Conservation (phyloP, 1,140 invertebrate species). For the Tetranychus cinnabarinus region DNA sequence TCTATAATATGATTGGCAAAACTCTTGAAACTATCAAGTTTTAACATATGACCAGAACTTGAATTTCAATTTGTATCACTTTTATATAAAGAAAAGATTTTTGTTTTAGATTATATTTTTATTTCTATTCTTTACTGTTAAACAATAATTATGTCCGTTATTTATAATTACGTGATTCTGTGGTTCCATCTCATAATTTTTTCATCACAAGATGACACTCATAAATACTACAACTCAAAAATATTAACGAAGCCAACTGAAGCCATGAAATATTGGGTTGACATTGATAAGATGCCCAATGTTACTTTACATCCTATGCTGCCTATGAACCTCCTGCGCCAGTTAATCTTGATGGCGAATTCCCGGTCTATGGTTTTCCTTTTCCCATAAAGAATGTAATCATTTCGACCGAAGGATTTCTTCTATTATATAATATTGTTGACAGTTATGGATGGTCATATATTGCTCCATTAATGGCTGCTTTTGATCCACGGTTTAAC, state of each 20-base stretch:
- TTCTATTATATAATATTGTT: constrained; percentile 69
- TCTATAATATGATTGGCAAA: no score
- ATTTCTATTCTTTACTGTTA: no score
- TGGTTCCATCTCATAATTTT: no score
- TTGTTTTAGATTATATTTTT: background rate
- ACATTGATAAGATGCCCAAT: constrained; percentile 30
- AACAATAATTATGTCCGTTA: no score
- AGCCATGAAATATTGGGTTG: constrained; percentile 31
- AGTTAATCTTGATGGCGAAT: constrained; percentile 54
- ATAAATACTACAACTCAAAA: constrained; percentile 14
- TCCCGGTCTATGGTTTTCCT: constrained; percentile 69
- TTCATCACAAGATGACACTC: no score
- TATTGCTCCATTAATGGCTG: constrained; percentile 97
- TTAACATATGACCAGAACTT: no score
- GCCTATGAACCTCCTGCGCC: constrained; percentile 61
- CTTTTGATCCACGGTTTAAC: constrained; percentile 68
- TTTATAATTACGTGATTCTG: no score
- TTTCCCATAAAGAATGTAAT: constrained; percentile 69
- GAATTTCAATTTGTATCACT: no score
- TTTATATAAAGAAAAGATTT: no score
- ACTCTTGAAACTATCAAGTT: no score
- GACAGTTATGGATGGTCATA: constrained; percentile 94
- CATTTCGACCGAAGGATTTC: constrained; percentile 90
- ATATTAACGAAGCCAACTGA: constrained; percentile 7
- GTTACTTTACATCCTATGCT: constrained; percentile 39